A percentile compares a stretch with the other conserved stretches of the same genome.
Conservation (phyloP, 2,888 invertebrate genomes). For the Orthosia gothica region DNA sequence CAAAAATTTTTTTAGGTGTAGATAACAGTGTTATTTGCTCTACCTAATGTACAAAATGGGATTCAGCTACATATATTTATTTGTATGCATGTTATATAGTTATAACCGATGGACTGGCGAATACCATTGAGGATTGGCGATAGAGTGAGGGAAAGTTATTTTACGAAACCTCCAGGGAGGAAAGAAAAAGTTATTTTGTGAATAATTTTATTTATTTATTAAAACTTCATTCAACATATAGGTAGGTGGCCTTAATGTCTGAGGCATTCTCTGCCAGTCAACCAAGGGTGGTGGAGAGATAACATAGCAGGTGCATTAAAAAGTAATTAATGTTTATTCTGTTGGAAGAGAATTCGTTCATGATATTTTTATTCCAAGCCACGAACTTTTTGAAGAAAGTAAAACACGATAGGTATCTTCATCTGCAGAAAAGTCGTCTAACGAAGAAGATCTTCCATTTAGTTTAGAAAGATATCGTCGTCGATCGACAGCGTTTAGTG, state of each 20-base stretch:
- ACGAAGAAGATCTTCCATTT: constrained; percentile 21
- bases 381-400: neutral
- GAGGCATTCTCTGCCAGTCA: too few relatives aligned
- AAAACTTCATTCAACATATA: too few relatives aligned
- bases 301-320: too few relatives aligned
- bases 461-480: constrained; percentile 20
- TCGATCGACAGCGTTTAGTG: constrained; percentile 62
- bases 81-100: constrained; percentile 31
- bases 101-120: constrained; percentile 36
- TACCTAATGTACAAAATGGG: neutral
- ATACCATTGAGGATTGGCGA: constrained; percentile 50
- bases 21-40: constrained; percentile 22
- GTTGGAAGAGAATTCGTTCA: constrained; percentile 5
- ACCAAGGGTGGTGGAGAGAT: too few relatives aligned
- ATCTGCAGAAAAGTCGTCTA: constrained; percentile 9
- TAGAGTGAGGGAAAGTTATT: constrained; percentile 67
- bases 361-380: constrained; percentile 5
- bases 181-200: constrained; percentile 48
- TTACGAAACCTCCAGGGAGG: constrained; percentile 54
- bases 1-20: neutral
- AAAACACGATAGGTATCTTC: constrained; percentile 4
- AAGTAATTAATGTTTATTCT: constrained; percentile 6
- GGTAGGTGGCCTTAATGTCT: too few relatives aligned
- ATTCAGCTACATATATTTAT: constrained; percentile 2
- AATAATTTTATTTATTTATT: too few relatives aligned